These are phyloP conservation scores for Drosophila yooni DNA, from an alignment of 2,888 invertebrate genomes.

Conservation along the genomic window DNA sequence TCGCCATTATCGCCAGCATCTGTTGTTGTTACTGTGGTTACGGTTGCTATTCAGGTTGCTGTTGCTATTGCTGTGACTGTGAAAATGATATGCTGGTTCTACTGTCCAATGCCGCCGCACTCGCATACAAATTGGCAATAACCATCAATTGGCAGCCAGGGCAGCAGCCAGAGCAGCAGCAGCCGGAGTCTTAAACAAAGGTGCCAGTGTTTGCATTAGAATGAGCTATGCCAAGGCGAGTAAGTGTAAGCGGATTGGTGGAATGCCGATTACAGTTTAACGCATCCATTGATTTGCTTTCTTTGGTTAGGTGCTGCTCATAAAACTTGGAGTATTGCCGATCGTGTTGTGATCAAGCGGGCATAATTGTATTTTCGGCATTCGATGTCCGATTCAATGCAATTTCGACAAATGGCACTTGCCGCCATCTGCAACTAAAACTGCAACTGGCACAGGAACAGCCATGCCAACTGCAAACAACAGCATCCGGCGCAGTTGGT, in stretches of 20 bases:
- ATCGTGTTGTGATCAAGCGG: constrained; percentile 69
- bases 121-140: constrained; percentile 78
- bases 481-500: constrained; percentile 36
- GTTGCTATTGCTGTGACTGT: constrained; percentile 22
- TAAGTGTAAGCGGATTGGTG: constrained; percentile 30
- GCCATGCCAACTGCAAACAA: constrained; percentile 16
- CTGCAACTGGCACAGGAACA: constrained; percentile 10
- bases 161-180: constrained; percentile 41
- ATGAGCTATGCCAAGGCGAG: constrained; percentile 61
- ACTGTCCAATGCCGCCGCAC: constrained; percentile 28
- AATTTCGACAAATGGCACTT: constrained; percentile 72
- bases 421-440: constrained; percentile 29
- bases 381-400: constrained; percentile 60
- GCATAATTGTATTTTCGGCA: constrained; percentile 77
- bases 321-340: constrained; percentile 38
- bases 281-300: constrained; percentile 64
- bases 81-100: constrained; percentile 73
- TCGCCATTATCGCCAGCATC: constrained; percentile 80
- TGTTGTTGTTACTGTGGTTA: constrained; percentile 46
- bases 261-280: constrained; percentile 74
- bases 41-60: constrained; percentile 24
- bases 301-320: constrained; percentile 29
- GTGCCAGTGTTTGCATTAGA: constrained; percentile 71
- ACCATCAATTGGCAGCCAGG: constrained; percentile 73
- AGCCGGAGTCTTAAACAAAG: constrained; percentile 48